These are phyloP conservation scores for Chrosomus eos DNA, from an alignment of 2,797 vertebrate genomes.

Conservation along the genomic window DNA sequence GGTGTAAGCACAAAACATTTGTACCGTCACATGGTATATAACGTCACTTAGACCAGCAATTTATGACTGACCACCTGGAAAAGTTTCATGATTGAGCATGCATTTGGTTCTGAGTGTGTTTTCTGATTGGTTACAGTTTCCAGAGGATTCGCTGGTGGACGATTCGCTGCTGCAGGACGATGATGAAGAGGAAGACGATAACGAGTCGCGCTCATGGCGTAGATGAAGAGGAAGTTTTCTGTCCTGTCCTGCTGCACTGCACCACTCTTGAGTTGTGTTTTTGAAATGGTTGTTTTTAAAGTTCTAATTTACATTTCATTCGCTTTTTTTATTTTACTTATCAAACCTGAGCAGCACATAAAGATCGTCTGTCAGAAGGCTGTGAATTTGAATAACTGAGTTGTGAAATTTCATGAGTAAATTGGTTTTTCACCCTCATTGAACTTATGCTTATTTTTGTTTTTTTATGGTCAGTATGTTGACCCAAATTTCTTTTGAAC, in stretches of 20 bases:
- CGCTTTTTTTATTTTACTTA: constrained; percentile 58
- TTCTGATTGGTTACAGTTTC: constrained; percentile 82
- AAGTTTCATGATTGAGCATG: not conserved
- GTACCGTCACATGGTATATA: not conserved
- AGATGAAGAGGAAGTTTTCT: constrained; percentile 84
- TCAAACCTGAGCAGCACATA: constrained; percentile 5
- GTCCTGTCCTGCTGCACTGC: constrained; percentile 9
- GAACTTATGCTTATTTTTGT: constrained; percentile 65
- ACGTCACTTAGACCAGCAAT: not conserved
- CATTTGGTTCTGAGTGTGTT: not conserved
- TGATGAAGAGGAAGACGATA: constrained; percentile 97
- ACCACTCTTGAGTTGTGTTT: constrained; percentile 27
- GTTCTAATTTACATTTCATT: constrained; percentile 55
- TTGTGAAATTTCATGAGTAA: constrained; percentile 17
- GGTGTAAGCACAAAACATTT: not conserved
- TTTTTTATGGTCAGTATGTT: constrained; percentile 46
- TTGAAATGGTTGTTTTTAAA: constrained; percentile 44
- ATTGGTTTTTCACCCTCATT: not conserved
- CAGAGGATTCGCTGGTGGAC: constrained; percentile 92
- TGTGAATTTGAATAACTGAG: constrained; percentile 22
- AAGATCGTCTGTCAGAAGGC: not conserved
- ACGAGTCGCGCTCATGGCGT: constrained; percentile 96
- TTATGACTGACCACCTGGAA: not conserved
- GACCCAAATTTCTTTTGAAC: constrained; percentile 77
- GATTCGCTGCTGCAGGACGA: constrained; percentile 95